These are phyloP conservation scores for Propithecus deckenii DNA, from an alignment of 2,797 vertebrate genomes.

Conservation along the genomic window DNA sequence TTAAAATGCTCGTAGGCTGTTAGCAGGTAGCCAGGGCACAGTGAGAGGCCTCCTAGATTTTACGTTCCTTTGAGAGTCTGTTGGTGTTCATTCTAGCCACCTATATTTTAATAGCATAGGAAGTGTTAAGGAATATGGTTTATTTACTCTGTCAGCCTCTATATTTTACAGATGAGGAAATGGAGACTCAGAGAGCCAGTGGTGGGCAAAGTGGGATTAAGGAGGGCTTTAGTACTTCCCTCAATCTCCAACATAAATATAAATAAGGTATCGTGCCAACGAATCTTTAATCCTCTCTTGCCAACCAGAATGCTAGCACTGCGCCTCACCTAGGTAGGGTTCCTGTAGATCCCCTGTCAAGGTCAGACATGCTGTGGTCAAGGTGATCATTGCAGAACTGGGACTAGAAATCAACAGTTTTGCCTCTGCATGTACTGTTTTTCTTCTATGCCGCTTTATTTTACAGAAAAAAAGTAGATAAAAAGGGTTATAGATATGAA, in stretches of 20 bases:
- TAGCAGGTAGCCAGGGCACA: neutral
- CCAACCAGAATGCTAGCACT: no score
- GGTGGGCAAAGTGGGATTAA: neutral
- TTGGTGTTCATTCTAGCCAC: neutral
- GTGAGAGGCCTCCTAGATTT: neutral
- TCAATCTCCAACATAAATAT: neutral
- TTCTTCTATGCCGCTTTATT: neutral
- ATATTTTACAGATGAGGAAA: neutral
- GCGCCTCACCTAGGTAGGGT: neutral
- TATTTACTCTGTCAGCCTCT: neutral
- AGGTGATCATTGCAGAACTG: neutral
- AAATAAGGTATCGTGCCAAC: rapidly evolving
- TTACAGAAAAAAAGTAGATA: neutral
- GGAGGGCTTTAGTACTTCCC: neutral
- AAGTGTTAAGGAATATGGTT: neutral
- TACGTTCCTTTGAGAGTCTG: neutral
- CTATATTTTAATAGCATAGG: neutral
- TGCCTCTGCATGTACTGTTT: neutral
- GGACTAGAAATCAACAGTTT: neutral
- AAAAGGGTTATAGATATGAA: neutral
- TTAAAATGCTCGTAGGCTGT: neutral
- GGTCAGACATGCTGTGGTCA: neutral
- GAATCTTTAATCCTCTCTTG: neutral
- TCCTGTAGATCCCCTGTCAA: neutral
- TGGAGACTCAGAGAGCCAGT: neutral